A percentile compares a stretch with the other conserved stretches of the same genome.
phyloP scores from a whole-genome alignment of 2,888 invertebrate genomes.

The Nebria brevicollis region DNA sequence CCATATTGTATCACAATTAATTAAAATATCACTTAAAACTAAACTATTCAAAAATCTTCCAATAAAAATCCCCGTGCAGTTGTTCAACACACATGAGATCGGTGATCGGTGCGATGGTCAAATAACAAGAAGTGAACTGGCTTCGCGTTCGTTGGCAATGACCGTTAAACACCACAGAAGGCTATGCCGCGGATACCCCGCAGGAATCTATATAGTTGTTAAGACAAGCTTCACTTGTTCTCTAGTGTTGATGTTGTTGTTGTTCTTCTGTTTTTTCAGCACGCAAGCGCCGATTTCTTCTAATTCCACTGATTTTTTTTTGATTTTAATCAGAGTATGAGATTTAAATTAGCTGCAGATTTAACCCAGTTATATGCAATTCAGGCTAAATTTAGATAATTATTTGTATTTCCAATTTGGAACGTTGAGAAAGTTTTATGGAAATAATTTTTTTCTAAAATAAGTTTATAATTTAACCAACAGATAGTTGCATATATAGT shows the following conservation, averaged over 20 bases:
- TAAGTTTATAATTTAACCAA: no score
- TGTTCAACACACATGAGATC: not conserved
- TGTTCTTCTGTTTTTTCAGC: not conserved
- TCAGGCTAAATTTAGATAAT: not conserved
- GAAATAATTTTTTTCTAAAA: no score
- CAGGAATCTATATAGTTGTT: not conserved
- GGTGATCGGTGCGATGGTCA: conserved; percentile 1
- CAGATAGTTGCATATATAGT: no score
- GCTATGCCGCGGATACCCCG: not conserved
- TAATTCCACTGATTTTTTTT: not conserved
- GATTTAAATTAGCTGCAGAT: not conserved
- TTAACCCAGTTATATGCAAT: not conserved
- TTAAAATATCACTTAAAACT: not conserved
- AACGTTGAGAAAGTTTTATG: not conserved
- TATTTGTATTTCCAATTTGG: not conserved
- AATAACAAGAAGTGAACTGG: conserved; percentile 1
- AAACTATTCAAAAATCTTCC: not conserved
- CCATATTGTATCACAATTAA: not conserved
- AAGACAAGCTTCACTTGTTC: conserved; percentile 1
- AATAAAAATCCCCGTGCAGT: not conserved
- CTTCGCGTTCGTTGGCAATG: conserved; percentile 1
- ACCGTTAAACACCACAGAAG: conserved; percentile 1
- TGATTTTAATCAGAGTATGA: not conserved
- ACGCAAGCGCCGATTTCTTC: conserved; percentile 1
- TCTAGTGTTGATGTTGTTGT: not conserved